Percentiles rank a stretch among this genome's conserved stretches.
These are phyloP conservation scores for Rhinolophus ferrumequinum DNA, from an alignment of 2,113 vertebrate species.

Conservation along the genomic window DNA sequence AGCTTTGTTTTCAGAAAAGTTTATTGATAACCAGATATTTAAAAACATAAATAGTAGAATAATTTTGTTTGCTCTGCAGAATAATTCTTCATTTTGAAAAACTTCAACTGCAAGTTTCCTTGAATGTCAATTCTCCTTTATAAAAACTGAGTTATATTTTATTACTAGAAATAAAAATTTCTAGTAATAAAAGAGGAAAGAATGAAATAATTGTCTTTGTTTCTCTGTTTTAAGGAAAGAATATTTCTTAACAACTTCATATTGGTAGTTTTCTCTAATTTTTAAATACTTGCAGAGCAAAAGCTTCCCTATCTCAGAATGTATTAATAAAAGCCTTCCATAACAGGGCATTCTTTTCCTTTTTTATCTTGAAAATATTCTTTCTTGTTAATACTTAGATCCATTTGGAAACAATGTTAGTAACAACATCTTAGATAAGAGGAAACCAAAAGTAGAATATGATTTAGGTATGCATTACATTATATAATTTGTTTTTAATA, in stretches of 20 bases:
- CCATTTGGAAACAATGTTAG: not conserved
- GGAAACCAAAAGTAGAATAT: not conserved
- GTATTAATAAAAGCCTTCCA: not conserved
- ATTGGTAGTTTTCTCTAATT: not conserved
- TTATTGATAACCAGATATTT: not conserved
- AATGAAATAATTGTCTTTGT: not conserved
- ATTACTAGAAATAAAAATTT: not conserved
- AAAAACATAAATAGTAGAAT: not conserved
- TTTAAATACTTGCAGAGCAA: conserved; percentile 28
- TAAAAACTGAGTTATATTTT: conserved; percentile 23
- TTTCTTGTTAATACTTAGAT: conserved; percentile 22
- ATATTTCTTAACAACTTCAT: not conserved
- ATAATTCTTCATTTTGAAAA: not conserved
- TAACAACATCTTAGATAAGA: not conserved
- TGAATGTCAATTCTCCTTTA: not conserved
- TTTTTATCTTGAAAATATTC: conserved; percentile 33
- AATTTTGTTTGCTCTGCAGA: not conserved
- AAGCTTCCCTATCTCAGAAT: not conserved
- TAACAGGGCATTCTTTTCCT: not conserved
- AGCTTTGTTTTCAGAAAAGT: not conserved
- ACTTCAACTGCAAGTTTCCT: not conserved
- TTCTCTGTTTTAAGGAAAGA: not conserved
- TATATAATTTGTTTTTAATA: conserved; percentile 34
- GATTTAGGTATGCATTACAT: not conserved
- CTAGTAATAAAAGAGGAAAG: not conserved